Evolutionary conservation across 2,113 vertebrate species (phyloP), one percentile per base, ranked within the genome.

Genomic region (Nibea coibor): DNA sequence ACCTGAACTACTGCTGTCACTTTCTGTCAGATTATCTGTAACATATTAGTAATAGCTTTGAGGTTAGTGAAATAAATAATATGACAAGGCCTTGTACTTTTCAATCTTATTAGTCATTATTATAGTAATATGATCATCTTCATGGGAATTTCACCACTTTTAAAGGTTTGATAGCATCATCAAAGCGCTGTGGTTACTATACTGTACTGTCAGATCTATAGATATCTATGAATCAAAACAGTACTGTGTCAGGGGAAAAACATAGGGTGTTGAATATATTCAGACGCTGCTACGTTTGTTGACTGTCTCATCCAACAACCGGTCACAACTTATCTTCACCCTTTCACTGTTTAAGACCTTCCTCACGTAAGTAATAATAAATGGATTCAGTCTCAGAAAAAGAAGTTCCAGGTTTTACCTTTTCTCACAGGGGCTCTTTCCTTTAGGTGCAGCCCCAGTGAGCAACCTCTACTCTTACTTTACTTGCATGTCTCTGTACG

Each of bases 1-100:
- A 95, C 94, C 95, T 92, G 94, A 90, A 39, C 90, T 63, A 67
- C 73, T 94, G 84, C 84, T 62, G 50, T 93, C 93, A 56, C 83
- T 90, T 67, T 92, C 93, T 47, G 73, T 43, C 35, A 84, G 74
- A 57, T 72, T 75, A 72, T 75, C 95, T 95, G 93, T 28, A 89
- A 93, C 39, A 78, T 11, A 87, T 64, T 3, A 78, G 47, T 3
- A 28, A 63, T 26, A 5, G 12, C 12, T 24, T 78, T 53, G 10
- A 72, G 20, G 42, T 70, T 24, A 74, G n/a, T 56, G 12, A 56
- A 59, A 56, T 66, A 14, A 50, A 24, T 57, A 0, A 56, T 19
- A 6, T 84, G 16, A 57, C 50, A 57, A 43, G 45, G n/a, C 31
- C 3, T 24, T 28, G 26, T 39, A 61, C 17, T 26, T 61, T 48